Conservation (phyloP, 1,140 invertebrate species). For the Sminthurinus signatus region DNA sequence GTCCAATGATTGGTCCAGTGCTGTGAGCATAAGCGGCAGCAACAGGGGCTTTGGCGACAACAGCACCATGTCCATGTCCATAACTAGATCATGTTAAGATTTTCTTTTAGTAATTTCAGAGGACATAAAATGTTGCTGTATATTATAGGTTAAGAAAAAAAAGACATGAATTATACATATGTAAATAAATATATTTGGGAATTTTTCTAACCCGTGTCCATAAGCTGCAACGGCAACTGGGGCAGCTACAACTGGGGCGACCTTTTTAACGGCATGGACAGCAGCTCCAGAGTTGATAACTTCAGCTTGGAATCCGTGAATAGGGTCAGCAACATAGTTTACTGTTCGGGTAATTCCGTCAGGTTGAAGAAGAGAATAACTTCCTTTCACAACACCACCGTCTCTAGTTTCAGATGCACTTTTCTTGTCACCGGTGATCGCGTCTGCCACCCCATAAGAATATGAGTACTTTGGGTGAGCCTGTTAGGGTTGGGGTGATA, state of each 20-base stretch:
- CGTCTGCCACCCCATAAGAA: conserved; percentile 19
- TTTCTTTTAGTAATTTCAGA: too few relatives aligned
- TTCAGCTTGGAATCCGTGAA: conserved; percentile 25
- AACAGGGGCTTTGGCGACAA: too few relatives aligned
- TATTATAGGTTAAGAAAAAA: too few relatives aligned
- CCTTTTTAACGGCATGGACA: conserved; percentile 23
- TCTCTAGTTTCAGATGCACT: conserved; percentile 52
- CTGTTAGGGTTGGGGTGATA: too few relatives aligned
- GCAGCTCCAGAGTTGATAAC: conserved; percentile 21
- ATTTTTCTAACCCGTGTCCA: not conserved
- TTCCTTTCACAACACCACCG: conserved; percentile 52
- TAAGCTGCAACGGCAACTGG: not conserved
- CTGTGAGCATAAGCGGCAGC: too few relatives aligned
- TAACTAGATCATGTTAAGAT: too few relatives aligned
- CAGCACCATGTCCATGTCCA: too few relatives aligned
- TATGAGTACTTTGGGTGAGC: conserved; percentile 24
- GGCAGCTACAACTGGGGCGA: not conserved
- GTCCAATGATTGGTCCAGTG: too few relatives aligned
- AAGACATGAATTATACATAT: too few relatives aligned
- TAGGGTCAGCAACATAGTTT: conserved; percentile 36
- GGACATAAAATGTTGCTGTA: too few relatives aligned
- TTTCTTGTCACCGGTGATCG: conserved; percentile 29
- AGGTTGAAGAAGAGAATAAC: conserved; percentile 43
- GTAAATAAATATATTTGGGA: too few relatives aligned
- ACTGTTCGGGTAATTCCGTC: conserved; percentile 40